A percentile compares a stretch with the other conserved stretches of the same genome.
Evolutionary conservation across 1,140 invertebrate genomes (phyloP).

Genomic region (Doryteuthis pealeii): DNA sequence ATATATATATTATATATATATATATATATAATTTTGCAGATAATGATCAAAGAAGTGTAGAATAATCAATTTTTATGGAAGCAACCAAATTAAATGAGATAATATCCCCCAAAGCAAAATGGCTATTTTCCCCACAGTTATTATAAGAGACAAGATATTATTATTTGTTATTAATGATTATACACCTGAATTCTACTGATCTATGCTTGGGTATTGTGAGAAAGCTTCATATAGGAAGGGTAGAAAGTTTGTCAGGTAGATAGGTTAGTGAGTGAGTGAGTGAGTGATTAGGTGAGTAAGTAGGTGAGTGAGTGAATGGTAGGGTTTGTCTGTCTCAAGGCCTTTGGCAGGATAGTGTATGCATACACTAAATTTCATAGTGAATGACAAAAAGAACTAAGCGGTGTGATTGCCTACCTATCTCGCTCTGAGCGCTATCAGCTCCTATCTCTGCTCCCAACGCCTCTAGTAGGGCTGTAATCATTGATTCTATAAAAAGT

Average conservation of each 20-base stretch:
- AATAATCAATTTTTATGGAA: too few relatives aligned
- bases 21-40: neutral
- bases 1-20: neutral
- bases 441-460: constrained; percentile 4
- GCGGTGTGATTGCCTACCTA: neutral
- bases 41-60: too few relatives aligned
- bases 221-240: neutral
- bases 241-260: neutral
- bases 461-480: constrained; percentile 8
- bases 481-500: constrained; percentile 11
- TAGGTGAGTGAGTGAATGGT: neutral
- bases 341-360: constrained; percentile 4
- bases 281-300: neutral
- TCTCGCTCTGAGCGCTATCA: constrained; percentile 3
- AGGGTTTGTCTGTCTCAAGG: neutral
- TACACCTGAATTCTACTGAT: neutral
- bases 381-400: constrained; percentile 4
- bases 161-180: neutral
- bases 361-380: neutral
- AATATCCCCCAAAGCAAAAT: neutral
- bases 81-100: too few relatives aligned
- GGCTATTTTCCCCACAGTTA: neutral
- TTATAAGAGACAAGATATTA: neutral
- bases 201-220: neutral
- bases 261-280: neutral